Evolutionary conservation across 2,113 vertebrate species (phyloP), one percentile per base, ranked within the genome.

Genomic region (Syrmaticus mikado): DNA sequence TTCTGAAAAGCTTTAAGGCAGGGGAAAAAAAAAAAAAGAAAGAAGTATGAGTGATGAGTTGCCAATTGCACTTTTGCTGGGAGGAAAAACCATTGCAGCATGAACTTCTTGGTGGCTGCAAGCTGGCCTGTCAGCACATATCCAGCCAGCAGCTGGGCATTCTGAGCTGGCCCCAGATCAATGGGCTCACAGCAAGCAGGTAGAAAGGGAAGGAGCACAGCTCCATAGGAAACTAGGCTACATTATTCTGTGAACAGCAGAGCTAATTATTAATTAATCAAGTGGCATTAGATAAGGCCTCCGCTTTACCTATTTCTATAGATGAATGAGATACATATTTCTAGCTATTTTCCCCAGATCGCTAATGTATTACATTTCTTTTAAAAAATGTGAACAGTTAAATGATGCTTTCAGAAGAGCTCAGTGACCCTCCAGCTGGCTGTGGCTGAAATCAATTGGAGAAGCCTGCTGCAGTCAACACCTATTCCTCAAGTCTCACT

Each of bases 181-280:
- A 79, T 16, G 14, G 52, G 61, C 66, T 20, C 18, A 55, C 41
- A 40, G 50, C 0, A 30, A 7, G 24, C 24, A 28, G 52, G 36
- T 60, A 70, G 85, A 71, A 93, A n/a, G 52, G 71, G 45, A 82
- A 80, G 27, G 48, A 48, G 30, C 57, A 27, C 19, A 1, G 79
- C 65, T 88, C 83, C 16, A 11, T 7, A n/a, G 36, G 78, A 87
- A 76, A 65, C 30, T 0, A 46, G 60, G n/a, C 34, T 76, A 68
- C 71, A 45, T 91, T 61, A 57, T 70, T 38, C 78, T 70, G 45
- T 18, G n/a, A 65, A 58, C 16, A 79, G 66, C 82, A 85, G 28
- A 81, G 77, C 68, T 89, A 41, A 80, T 50, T 87, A 90, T 88
- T 95, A 92, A 95, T 94, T 95, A 68, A 85, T 89, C 53, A 38